Conservation (phyloP, 2,113 vertebrate genomes). For the Sinocyclocheilus anophthalmus region DNA sequence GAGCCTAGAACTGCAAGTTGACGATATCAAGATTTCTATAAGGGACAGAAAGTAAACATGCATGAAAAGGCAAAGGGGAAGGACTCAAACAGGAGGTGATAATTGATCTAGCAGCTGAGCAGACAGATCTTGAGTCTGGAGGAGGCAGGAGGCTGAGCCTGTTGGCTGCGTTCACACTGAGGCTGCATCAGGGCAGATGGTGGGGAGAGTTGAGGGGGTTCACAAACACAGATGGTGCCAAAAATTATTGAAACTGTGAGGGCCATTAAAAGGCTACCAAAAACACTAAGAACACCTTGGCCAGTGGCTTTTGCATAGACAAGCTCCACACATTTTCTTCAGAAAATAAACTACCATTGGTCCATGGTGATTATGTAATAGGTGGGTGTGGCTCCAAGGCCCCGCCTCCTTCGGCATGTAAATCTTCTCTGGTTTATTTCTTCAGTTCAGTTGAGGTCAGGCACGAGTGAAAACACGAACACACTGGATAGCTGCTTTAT, state of each 20-base stretch:
- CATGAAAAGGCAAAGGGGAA: neutral
- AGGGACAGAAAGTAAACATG: conserved; percentile 17
- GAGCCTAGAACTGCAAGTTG: neutral
- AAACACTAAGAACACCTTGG: no score
- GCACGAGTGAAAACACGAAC: neutral
- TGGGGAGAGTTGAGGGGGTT: neutral
- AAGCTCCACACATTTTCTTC: no score
- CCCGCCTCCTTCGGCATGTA: neutral
- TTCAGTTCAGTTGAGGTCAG: neutral
- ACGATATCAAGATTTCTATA: conserved; percentile 12
- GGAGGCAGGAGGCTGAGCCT: neutral
- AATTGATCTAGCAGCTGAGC: conserved; percentile 13
- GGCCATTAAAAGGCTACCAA: no score
- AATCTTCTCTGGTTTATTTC: neutral
- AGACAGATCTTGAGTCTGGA: neutral
- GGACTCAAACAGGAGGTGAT: conserved; percentile 8
- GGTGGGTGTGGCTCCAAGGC: neutral
- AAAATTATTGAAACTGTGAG: no score
- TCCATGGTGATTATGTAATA: neutral
- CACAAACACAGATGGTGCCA: no score
- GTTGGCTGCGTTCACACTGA: conserved; percentile 7
- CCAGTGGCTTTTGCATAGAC: no score
- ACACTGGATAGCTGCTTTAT: neutral
- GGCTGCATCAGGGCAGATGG: conserved; percentile 36
- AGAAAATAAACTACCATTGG: neutral